Evolutionary conservation across 2,113 vertebrate species (phyloP).

Genomic region (Fukomys damarensis): DNA sequence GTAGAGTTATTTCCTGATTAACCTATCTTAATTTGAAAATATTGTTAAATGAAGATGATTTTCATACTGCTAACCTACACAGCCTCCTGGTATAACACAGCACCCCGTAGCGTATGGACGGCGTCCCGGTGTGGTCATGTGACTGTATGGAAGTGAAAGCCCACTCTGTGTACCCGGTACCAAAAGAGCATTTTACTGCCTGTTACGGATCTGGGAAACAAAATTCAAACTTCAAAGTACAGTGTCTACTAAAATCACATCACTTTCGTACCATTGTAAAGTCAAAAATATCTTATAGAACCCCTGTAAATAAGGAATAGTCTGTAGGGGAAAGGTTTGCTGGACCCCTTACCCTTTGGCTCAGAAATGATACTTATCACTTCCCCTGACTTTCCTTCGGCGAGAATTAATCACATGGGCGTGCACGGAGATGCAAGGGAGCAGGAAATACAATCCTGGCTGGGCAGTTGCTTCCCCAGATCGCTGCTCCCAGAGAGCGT

Average conservation of each 20-base stretch:
- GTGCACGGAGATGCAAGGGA: fast-evolving
- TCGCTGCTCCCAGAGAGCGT: not conserved
- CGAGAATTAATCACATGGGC: not conserved
- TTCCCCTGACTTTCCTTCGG: not conserved
- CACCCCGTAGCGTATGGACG: not conserved
- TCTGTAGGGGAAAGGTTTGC: not conserved
- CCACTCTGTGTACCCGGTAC: not conserved
- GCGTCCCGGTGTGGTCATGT: too few relatives aligned
- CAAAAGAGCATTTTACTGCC: too few relatives aligned
- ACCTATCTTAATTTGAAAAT: not conserved
- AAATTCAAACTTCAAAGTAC: not conserved
- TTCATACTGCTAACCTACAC: not conserved
- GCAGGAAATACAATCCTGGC: too few relatives aligned
- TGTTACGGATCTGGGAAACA: not conserved
- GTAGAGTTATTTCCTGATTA: not conserved
- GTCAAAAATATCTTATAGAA: not conserved
- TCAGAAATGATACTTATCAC: not conserved
- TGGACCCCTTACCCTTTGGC: not conserved
- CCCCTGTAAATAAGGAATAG: not conserved
- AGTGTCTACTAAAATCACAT: not conserved
- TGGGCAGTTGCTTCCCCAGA: not conserved
- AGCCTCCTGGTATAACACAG: not conserved
- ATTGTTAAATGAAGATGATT: not conserved
- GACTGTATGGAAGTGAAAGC: not conserved
- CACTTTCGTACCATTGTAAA: not conserved